phyloP scores from a whole-genome alignment of 2,797 vertebrate species.

The Halcyon leucocephala region DNA sequence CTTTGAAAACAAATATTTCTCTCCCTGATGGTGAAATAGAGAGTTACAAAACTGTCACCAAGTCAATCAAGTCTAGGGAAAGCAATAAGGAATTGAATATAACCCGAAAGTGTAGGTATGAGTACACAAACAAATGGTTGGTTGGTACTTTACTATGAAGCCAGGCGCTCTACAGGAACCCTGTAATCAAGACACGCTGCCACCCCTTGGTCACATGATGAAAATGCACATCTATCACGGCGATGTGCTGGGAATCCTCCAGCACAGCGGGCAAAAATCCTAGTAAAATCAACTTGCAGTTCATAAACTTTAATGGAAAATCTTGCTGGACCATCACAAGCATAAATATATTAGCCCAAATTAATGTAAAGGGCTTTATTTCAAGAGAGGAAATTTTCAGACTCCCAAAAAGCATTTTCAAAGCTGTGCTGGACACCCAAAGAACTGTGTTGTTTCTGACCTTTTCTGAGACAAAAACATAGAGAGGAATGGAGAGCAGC shows the following conservation, averaged over 20 bases:
- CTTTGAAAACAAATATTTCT: neutral
- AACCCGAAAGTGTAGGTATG: neutral
- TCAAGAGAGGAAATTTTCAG: neutral
- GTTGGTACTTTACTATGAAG: neutral
- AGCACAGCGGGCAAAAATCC: neutral
- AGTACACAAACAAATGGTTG: neutral
- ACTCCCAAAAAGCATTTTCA: neutral
- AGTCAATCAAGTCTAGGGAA: neutral
- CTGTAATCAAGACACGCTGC: neutral
- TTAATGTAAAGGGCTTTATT: neutral
- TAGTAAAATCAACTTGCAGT: neutral
- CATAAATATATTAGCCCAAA: neutral
- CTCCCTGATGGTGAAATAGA: neutral
- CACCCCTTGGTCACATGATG: slow-evolving; percentile 46
- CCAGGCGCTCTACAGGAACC: rapidly evolving
- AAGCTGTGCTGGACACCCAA: neutral
- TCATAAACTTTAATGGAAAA: neutral
- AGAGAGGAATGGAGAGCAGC: neutral
- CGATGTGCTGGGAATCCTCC: neutral
- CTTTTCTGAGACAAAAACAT: neutral
- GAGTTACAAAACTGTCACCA: neutral
- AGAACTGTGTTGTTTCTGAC: neutral
- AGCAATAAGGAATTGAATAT: neutral
- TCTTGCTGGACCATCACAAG: neutral
- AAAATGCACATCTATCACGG: neutral